Evolutionary conservation across 2,888 invertebrate species (phyloP).

Genomic region (Tenthredo notha): DNA sequence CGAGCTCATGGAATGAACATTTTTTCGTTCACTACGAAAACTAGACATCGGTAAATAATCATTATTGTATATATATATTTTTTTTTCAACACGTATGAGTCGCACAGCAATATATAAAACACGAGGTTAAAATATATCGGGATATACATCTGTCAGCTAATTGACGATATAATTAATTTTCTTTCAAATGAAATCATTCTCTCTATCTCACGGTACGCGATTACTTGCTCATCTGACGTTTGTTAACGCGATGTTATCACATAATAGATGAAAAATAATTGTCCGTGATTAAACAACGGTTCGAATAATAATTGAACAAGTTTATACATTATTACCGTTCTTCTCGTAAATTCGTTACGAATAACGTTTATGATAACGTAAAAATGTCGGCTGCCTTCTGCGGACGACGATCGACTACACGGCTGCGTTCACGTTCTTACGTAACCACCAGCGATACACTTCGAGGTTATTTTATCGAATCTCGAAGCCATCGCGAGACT

Average conservation of each 20-base stretch:
- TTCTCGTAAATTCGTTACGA: neutral
- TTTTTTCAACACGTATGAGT: neutral
- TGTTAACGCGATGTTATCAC: neutral
- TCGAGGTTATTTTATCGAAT: neutral
- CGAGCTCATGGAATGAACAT: neutral
- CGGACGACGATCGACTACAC: constrained; percentile 7
- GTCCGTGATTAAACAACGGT: neutral
- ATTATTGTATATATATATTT: no score
- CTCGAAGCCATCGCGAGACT: neutral
- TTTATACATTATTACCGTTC: neutral
- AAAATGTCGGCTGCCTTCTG: constrained; percentile 17
- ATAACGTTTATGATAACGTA: neutral
- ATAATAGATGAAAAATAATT: neutral
- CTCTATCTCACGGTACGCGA: neutral
- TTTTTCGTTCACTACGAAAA: neutral
- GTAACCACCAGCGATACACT: neutral
- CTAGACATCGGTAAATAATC: neutral
- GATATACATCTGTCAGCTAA: neutral
- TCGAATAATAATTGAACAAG: neutral
- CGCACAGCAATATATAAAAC: neutral
- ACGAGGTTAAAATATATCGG: neutral
- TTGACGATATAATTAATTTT: neutral
- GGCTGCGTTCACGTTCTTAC: constrained; percentile 33
- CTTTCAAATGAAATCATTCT: neutral
- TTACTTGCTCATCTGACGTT: neutral